These are phyloP conservation scores for Octopus bimaculoides DNA, from an alignment of 1,140 invertebrate genomes.

Conservation along the genomic window DNA sequence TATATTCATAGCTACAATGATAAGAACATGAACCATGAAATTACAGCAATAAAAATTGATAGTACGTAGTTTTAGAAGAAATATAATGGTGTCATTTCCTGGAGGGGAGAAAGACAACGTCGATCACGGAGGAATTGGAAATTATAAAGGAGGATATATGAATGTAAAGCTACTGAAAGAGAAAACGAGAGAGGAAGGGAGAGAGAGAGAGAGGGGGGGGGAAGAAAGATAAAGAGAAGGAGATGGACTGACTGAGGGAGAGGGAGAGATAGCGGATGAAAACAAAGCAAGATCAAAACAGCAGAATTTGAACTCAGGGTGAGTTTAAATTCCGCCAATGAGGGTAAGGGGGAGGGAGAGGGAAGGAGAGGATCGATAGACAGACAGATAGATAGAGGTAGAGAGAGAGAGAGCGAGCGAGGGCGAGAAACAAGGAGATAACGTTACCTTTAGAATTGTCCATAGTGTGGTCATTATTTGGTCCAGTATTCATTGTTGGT, in stretches of 20 bases:
- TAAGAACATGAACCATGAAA: not conserved
- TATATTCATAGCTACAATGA: not conserved
- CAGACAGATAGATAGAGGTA: not conserved
- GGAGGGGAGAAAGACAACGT: no score
- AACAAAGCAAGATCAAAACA: not conserved
- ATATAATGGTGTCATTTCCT: no score
- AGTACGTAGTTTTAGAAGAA: no score
- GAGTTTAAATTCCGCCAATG: not conserved
- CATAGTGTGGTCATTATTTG: conserved; percentile 35
- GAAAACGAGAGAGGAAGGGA: not conserved
- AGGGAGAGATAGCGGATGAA: not conserved
- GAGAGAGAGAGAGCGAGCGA: not conserved
- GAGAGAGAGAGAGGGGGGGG: not conserved
- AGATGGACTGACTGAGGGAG: not conserved
- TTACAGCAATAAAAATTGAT: not conserved
- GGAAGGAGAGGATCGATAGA: not conserved
- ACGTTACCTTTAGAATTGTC: conserved; percentile 25
- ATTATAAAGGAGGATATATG: not conserved
- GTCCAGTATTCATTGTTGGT: conserved; percentile 58
- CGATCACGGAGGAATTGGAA: no score
- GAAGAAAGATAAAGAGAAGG: not conserved
- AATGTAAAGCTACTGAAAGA: not conserved
- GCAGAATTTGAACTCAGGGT: no score
- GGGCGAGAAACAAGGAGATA: not conserved
- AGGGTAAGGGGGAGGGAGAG: not conserved